phyloP scores from a whole-genome alignment of 2,797 vertebrate genomes.

The Chrysocyon brachyurus region DNA sequence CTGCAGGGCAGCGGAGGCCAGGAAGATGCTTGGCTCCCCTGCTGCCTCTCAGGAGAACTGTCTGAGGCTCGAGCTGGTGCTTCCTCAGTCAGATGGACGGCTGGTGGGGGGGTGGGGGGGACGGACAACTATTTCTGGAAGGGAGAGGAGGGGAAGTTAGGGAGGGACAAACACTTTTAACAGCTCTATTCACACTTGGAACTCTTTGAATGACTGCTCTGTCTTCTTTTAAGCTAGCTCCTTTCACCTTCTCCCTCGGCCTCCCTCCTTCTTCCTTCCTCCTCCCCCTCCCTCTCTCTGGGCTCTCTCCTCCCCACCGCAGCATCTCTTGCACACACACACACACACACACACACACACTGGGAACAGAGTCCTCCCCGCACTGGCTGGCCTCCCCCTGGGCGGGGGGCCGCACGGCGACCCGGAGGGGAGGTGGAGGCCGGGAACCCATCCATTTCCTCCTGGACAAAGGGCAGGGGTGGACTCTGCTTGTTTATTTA shows the following conservation, averaged over 20 bases:
- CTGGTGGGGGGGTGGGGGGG: too few relatives aligned
- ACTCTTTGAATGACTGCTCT: not conserved
- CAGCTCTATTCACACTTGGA: not conserved
- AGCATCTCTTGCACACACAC: not conserved
- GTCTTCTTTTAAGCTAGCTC: not conserved
- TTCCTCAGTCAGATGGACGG: not conserved
- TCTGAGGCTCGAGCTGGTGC: not conserved
- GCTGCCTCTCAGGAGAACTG: not conserved
- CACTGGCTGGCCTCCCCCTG: not conserved
- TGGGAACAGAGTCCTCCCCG: slow-evolving; percentile 43
- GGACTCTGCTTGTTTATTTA: slow-evolving; percentile 72
- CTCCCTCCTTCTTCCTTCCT: not conserved
- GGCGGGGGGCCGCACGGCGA: not conserved
- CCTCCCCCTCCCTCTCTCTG: too few relatives aligned
- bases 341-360: not conserved
- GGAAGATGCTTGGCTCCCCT: not conserved
- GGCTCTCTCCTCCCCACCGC: fast-evolving
- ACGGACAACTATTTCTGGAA: not conserved
- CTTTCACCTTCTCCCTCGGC: too few relatives aligned
- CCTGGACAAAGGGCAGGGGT: slow-evolving; percentile 68
- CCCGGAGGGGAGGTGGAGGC: slow-evolving; percentile 10
- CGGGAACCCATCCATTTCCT: slow-evolving; percentile 71
- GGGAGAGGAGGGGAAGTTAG: not conserved
- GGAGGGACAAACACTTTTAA: not conserved
- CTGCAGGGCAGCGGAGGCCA: not conserved